These are phyloP conservation scores for Sminthurides bifidus DNA, from an alignment of 1,140 invertebrate genomes.

Conservation along the genomic window DNA sequence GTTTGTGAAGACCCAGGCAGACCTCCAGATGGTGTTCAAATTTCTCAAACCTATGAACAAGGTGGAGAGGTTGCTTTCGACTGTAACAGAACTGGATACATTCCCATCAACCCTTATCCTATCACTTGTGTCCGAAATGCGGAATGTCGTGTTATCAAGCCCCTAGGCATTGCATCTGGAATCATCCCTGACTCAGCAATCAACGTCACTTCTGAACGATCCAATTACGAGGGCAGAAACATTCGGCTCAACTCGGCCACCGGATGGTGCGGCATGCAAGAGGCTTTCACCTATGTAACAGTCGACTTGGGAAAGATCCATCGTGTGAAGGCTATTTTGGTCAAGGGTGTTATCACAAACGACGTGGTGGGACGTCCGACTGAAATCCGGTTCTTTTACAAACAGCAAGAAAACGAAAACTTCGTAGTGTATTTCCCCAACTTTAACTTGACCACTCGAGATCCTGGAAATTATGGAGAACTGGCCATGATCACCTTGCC, in stretches of 20 bases:
- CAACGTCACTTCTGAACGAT: constrained; percentile 82
- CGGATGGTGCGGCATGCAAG: constrained; percentile 87
- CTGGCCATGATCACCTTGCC: constrained; percentile 89
- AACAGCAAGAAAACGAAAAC: constrained; percentile 81
- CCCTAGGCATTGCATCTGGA: constrained; percentile 80
- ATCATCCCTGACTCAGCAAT: constrained; percentile 89
- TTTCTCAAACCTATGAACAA: constrained; percentile 81
- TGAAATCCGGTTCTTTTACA: constrained; percentile 93
- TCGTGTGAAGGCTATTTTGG: constrained; percentile 78
- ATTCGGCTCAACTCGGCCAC: constrained; percentile 84
- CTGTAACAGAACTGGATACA: constrained; percentile 82
- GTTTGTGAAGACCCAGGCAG: constrained; percentile 90
- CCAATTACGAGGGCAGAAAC: constrained; percentile 82
- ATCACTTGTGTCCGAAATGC: constrained; percentile 83
- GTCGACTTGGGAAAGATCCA: constrained; percentile 84
- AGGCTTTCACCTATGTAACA: constrained; percentile 88
- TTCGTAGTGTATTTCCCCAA: constrained; percentile 94
- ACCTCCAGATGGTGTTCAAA: constrained; percentile 78
- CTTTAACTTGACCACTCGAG: constrained; percentile 82
- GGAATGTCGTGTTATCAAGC: constrained; percentile 84
- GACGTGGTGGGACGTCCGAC: constrained; percentile 88
- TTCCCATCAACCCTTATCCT: constrained; percentile 76
- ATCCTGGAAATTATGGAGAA: constrained; percentile 88
- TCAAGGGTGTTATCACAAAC: constrained; percentile 87
- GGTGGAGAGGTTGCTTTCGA: constrained; percentile 79